Base-by-base conservation (phyloP, 2,113 vertebrate species). In the Manacus vitellinus region DNA sequence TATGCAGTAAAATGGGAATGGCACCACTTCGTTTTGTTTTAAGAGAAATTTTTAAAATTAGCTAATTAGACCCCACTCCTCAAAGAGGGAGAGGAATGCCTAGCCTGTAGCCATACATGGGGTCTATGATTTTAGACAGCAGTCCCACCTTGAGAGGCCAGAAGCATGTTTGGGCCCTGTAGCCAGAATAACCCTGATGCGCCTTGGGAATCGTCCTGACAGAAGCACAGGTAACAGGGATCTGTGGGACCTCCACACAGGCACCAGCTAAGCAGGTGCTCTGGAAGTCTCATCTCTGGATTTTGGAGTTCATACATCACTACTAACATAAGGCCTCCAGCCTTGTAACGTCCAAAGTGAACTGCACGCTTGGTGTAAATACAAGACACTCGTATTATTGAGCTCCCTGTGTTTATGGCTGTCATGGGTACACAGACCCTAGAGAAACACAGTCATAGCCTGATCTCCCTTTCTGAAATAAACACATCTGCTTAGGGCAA, bases 371-470 rank as follows among this genome's bases (percentile, higher is more conserved):
- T 66, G 24, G 6, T 56, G 19, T 47, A 88, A 68, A 65, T n/a
- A 62, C 0, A 0, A 16, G 25, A 49, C 16, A 35, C 7, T 2
- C 2, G 1, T 23, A 20, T 43, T 39, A 37, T 2, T 17, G 54
- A 83, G 54, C 6, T 63, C 22, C 52, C 44, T 44, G 23, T 54
- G 39, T 35, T 65, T n/a, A 56, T 28, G 25, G 31, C 20, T 61
- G 25, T 37, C 23, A 47, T 4, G 31, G 44, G 19, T 30, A 58
- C 30, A 47, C 1, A 58, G 63, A 25, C 28, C 22, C 30, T 56
- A 41, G n/a, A 37, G 83, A 55, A 86, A 79, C 22, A 52, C 9
- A 52, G 51, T 14, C 55, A 6, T 27, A 84, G 20, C 10, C 19
- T 5, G 18, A 44, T 35, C 24, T 82, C 24, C 37, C 27, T 72